phyloP scores from a whole-genome alignment of 2,797 vertebrate species.

The Halcyon badia region DNA sequence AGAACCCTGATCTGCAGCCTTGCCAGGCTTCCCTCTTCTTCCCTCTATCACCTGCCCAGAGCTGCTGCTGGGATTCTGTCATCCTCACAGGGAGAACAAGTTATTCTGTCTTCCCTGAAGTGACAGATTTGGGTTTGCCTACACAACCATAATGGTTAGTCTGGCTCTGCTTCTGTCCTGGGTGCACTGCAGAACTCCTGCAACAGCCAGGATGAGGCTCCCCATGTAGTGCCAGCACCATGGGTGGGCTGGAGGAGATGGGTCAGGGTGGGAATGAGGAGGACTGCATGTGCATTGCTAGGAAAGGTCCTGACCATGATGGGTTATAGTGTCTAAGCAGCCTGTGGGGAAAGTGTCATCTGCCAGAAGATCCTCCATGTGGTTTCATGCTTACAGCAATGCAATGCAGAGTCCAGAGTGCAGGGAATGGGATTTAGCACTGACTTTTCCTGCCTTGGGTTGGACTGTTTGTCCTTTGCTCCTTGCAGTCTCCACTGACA shows the following conservation, averaged over 20 bases:
- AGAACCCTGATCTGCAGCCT: not conserved
- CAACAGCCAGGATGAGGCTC: not conserved
- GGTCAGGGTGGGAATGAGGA: not conserved
- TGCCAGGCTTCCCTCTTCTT: not conserved
- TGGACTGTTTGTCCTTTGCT: not conserved
- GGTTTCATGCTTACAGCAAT: not conserved
- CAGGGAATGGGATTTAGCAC: not conserved
- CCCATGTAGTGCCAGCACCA: not conserved
- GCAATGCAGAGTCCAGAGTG: not conserved
- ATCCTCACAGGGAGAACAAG: not conserved
- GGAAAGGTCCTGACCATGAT: not conserved
- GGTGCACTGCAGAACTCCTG: not conserved
- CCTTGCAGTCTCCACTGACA: not conserved
- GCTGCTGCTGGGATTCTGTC: not conserved
- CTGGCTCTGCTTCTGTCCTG: not conserved
- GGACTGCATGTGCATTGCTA: not conserved
- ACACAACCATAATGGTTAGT: not conserved
- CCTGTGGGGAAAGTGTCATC: not conserved
- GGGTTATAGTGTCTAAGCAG: not conserved
- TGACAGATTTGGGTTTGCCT: not conserved
- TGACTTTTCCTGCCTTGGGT: not conserved
- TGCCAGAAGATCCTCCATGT: not conserved
- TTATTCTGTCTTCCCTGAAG: not conserved
- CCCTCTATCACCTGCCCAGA: not conserved
- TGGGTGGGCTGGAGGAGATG: not conserved